Conservation (phyloP, 2,797 vertebrate species). For the Lacerta bilineata region DNA sequence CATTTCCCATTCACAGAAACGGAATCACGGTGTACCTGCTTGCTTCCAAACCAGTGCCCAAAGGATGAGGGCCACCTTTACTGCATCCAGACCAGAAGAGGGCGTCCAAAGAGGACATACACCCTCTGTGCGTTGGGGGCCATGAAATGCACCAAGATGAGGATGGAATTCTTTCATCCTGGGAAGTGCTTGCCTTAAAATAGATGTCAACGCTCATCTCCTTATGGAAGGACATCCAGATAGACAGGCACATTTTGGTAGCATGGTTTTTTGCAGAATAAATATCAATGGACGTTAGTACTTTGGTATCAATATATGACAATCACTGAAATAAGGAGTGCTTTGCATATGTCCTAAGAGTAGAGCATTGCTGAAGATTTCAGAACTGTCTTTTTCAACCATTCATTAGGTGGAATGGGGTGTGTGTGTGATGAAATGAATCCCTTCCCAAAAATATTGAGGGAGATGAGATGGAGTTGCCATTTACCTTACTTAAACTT, state of each 20-base stretch:
- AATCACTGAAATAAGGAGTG: neutral
- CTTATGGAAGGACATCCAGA: neutral
- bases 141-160: conserved; percentile 73
- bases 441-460: no score
- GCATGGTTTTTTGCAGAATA: neutral
- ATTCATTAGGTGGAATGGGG: no score
- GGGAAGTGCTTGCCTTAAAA: conserved; percentile 67
- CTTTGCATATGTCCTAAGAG: neutral
- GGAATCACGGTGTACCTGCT: conserved; percentile 76
- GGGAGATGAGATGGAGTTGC: no score
- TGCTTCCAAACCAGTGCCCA: conserved; percentile 69
- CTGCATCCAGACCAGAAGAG: conserved; percentile 76
- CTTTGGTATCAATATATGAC: neutral
- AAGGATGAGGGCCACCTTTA: conserved; percentile 61
- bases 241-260: neutral
- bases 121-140: conserved; percentile 79
- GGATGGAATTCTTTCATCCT: conserved; percentile 74
- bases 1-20: conserved; percentile 55
- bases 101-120: conserved; percentile 64
- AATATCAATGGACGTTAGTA: neutral
- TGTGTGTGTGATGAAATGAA: no score
- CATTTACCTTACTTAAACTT: no score
- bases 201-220: conserved; percentile 4
- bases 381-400: no score
- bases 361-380: neutral